These are phyloP conservation scores for Cyrtorhinus lividipennis DNA, from an alignment of 1,140 invertebrate species.

Conservation along the genomic window DNA sequence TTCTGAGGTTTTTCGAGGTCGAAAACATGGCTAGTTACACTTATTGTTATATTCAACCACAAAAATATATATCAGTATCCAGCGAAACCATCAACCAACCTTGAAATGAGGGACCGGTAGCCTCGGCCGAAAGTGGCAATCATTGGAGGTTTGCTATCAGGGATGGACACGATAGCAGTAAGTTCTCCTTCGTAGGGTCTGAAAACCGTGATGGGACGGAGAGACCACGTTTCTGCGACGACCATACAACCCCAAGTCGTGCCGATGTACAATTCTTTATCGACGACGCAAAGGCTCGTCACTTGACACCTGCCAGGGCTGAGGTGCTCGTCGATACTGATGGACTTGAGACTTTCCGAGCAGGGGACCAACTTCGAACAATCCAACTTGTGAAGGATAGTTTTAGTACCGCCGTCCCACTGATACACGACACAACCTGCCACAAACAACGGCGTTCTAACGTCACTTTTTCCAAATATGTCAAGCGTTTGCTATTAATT, in stretches of 20 bases:
- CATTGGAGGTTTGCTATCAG: slow-evolving; percentile 14
- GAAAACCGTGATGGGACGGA: slow-evolving; percentile 78
- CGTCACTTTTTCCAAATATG: slow-evolving; percentile 19
- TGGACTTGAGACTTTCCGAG: slow-evolving; percentile 80
- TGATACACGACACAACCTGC: slow-evolving; percentile 68
- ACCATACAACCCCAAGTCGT: slow-evolving; percentile 86
- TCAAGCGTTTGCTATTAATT: not conserved
- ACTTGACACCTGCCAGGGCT: slow-evolving; percentile 67
- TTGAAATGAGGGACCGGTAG: slow-evolving; percentile 56
- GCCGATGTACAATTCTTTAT: slow-evolving; percentile 65
- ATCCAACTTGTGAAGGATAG: slow-evolving; percentile 65
- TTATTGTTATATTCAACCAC: too few species aligned
- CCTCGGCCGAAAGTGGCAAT: slow-evolving; percentile 67
- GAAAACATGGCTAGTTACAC: too few species aligned
- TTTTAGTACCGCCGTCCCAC: slow-evolving; percentile 52
- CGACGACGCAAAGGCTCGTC: slow-evolving; percentile 55
- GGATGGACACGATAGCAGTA: slow-evolving; percentile 24
- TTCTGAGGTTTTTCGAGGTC: too few species aligned
- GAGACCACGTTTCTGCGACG: slow-evolving; percentile 59
- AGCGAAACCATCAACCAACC: slow-evolving; percentile 6
- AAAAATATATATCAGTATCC: too few species aligned
- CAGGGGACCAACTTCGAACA: slow-evolving; percentile 84
- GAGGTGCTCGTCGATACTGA: slow-evolving; percentile 76
- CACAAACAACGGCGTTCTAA: too few species aligned
- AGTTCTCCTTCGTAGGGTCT: slow-evolving; percentile 78